phyloP scores from a whole-genome alignment of 2,888 invertebrate species.

The Acleris emargana region DNA sequence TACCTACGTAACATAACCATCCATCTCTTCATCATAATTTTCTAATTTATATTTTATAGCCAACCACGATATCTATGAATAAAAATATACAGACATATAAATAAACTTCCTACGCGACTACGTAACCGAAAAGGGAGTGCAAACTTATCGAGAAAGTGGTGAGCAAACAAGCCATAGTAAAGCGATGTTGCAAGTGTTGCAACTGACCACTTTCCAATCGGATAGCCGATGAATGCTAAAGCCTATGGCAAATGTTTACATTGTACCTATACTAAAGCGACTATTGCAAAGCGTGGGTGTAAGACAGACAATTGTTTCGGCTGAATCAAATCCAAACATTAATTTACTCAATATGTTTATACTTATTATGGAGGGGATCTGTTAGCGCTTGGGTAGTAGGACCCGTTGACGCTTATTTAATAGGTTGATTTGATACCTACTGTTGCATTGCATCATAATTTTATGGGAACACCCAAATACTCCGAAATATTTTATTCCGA shows the following conservation, averaged over 20 bases:
- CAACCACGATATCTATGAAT: neutral
- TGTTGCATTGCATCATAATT: too few species aligned
- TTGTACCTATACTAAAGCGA: neutral
- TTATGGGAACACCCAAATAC: too few species aligned
- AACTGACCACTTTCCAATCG: conserved; percentile 35
- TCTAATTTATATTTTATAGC: neutral
- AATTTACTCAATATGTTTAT: too few species aligned
- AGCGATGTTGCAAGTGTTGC: conserved; percentile 13
- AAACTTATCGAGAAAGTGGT: conserved; percentile 31
- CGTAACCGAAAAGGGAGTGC: conserved; percentile 27
- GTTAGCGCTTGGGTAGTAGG: too few species aligned
- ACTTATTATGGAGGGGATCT: too few species aligned
- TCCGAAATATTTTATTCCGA: too few species aligned
- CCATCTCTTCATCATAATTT: too few species aligned
- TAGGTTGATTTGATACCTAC: too few species aligned
- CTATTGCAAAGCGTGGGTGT: conserved; percentile 12
- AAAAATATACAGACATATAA: neutral
- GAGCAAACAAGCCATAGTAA: conserved; percentile 24
- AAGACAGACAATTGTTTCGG: conserved; percentile 19
- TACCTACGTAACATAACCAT: too few species aligned
- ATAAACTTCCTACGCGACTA: conserved; percentile 16
- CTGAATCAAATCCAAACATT: too few species aligned
- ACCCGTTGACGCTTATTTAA: too few species aligned
- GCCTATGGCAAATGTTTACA: conserved; percentile 32
- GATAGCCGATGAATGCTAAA: conserved; percentile 12